phyloP scores from a whole-genome alignment of 2,888 invertebrate species.

The Tricholauxania praeusta region DNA sequence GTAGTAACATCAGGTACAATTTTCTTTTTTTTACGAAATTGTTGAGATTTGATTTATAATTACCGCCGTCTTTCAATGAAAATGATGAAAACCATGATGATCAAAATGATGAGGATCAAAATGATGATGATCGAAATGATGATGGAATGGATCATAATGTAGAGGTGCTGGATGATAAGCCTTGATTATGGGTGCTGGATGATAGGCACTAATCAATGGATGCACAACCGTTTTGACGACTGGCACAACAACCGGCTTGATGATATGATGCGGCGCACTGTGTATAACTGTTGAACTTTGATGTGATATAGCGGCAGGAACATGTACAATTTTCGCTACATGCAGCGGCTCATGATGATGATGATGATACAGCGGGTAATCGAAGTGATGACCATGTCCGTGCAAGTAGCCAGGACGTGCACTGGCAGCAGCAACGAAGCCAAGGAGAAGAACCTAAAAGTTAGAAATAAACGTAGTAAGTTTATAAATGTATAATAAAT shows the following conservation, averaged over 20 bases:
- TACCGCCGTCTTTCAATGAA: background rate
- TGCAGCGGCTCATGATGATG: conserved; percentile 57
- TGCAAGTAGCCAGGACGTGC: conserved; percentile 65
- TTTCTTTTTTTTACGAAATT: background rate
- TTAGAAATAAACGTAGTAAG: background rate
- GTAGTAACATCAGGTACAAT: background rate
- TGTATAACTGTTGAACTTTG: conserved; percentile 65
- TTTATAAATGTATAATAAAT: too few relatives aligned
- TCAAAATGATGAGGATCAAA: conserved; percentile 55
- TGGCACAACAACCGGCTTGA: conserved; percentile 63
- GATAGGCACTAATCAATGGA: conserved; percentile 61
- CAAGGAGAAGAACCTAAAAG: conserved; percentile 50
- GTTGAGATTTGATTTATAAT: too few relatives aligned
- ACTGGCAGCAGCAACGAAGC: conserved; percentile 44
- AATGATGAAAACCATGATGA: conserved; percentile 35
- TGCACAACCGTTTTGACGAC: conserved; percentile 63
- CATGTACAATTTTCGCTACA: conserved; percentile 59
- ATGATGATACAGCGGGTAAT: conserved; percentile 47
- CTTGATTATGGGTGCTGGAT: conserved; percentile 61
- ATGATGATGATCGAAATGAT: conserved; percentile 55
- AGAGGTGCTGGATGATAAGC: conserved; percentile 57
- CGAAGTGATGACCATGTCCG: conserved; percentile 59
- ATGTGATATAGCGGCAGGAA: conserved; percentile 65
- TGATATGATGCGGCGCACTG: conserved; percentile 61
- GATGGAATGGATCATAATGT: conserved; percentile 57